These are phyloP conservation scores for Hestina assimilis DNA, from an alignment of 1,140 invertebrate genomes.

Conservation along the genomic window DNA sequence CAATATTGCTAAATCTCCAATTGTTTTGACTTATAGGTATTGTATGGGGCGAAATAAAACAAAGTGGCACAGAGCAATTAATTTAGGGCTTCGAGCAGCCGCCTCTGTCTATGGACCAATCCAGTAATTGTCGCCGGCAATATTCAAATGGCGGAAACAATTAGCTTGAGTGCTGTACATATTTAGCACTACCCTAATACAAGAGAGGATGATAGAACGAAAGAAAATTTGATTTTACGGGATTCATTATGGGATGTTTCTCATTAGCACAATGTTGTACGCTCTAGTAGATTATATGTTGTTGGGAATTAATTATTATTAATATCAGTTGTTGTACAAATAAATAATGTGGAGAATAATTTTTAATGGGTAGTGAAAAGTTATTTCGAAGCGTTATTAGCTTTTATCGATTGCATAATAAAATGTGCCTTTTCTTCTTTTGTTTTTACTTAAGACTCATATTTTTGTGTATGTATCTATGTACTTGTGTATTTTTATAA, in stretches of 20 bases:
- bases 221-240: constrained; percentile 19
- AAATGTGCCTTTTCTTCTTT: too few relatives aligned
- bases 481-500: too few relatives aligned
- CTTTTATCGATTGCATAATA: too few relatives aligned
- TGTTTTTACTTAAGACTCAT: too few relatives aligned
- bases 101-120: constrained; percentile 64
- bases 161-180: constrained; percentile 75
- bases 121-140: constrained; percentile 74
- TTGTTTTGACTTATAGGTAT: constrained; percentile 32
- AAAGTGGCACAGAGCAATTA: constrained; percentile 71
- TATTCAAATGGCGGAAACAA: constrained; percentile 80
- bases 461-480: too few relatives aligned
- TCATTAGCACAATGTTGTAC: neutral
- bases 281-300: neutral
- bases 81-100: constrained; percentile 55
- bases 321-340: too few relatives aligned
- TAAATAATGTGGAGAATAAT: too few relatives aligned
- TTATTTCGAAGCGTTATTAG: too few relatives aligned
- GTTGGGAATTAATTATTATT: neutral
- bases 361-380: too few relatives aligned
- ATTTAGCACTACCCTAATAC: constrained; percentile 51
- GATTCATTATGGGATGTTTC: constrained; percentile 9
- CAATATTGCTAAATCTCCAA: constrained; percentile 3
- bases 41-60: constrained; percentile 52
- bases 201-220: constrained; percentile 19